These are phyloP conservation scores for Macaca mulatta DNA, from an alignment of 2,113 vertebrate genomes.

Conservation along the genomic window DNA sequence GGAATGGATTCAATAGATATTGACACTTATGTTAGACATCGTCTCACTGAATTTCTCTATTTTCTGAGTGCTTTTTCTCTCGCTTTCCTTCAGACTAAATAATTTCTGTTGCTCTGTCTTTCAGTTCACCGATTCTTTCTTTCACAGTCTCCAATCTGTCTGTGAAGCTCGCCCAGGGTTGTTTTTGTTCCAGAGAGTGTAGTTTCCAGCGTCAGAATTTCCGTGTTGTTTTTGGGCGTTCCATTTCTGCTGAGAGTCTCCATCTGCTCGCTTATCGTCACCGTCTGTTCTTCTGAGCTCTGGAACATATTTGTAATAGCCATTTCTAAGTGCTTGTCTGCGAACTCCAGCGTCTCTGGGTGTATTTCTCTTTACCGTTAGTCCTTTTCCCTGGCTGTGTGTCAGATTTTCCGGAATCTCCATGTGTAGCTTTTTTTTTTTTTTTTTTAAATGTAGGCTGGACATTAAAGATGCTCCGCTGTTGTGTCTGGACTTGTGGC, in stretches of 20 bases:
- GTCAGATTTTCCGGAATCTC: not conserved
- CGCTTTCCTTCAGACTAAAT: not conserved
- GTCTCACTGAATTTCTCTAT: not conserved
- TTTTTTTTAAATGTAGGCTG: not conserved
- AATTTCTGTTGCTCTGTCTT: not conserved
- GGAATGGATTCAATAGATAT: rapidly evolving
- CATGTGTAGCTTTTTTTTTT: not conserved
- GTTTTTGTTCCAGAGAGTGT: not conserved
- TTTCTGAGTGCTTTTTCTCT: no score
- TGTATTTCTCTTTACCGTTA: not conserved
- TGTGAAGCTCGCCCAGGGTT: rapidly evolving
- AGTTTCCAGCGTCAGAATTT: not conserved
- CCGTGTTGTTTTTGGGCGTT: not conserved
- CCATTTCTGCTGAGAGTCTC: not conserved
- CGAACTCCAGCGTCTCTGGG: rapidly evolving
- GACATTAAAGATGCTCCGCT: no score
- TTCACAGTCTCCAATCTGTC: not conserved
- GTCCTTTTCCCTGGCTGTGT: not conserved
- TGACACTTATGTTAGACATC: rapidly evolving
- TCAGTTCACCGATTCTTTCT: not conserved
- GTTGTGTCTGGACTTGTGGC: not conserved
- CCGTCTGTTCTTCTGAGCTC: not conserved
- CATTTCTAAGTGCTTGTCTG: not conserved
- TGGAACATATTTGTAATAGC: rapidly evolving
- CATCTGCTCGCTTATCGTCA: not conserved